Percentiles rank a stretch among this genome's conserved stretches.
Conservation (phyloP, 2,888 invertebrate genomes). For the Epirrita christyi region DNA sequence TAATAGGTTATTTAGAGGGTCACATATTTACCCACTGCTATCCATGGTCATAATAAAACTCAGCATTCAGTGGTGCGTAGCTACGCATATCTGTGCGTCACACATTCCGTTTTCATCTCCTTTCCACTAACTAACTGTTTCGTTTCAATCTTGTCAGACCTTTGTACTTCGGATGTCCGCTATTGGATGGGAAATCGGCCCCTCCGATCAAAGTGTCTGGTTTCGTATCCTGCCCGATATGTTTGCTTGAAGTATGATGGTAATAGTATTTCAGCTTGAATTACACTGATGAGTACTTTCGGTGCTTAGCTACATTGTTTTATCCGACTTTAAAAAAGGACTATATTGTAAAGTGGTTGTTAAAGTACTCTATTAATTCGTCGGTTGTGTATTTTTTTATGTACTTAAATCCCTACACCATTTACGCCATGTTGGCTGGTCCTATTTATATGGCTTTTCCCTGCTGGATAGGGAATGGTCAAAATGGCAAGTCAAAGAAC, state of each 20-base stretch:
- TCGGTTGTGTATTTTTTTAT: too few relatives aligned
- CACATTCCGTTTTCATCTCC: not conserved
- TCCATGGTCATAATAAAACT: too few relatives aligned
- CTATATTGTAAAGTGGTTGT: too few relatives aligned
- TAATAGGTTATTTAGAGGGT: too few relatives aligned
- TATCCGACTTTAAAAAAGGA: too few relatives aligned
- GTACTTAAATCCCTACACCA: too few relatives aligned
- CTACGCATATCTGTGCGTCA: not conserved
- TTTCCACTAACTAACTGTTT: not conserved
- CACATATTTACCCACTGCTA: too few relatives aligned
- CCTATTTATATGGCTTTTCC: too few relatives aligned
- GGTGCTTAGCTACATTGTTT: not conserved
- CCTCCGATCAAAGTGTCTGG: slow-evolving; percentile 22
- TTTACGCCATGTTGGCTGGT: too few relatives aligned
- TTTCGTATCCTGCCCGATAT: slow-evolving; percentile 16
- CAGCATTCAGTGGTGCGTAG: not conserved
- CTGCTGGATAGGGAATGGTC: too few relatives aligned
- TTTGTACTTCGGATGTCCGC: slow-evolving; percentile 4
- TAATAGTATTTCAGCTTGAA: slow-evolving; percentile 29
- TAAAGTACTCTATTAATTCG: too few relatives aligned
- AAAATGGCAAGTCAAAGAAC: too few relatives aligned
- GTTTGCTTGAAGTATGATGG: slow-evolving; percentile 15
- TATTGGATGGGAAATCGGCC: slow-evolving; percentile 12
- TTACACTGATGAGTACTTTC: slow-evolving; percentile 3
- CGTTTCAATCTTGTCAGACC: not conserved